A percentile compares a stretch with the other conserved stretches of the same genome.
phyloP scores from a whole-genome alignment of 2,888 invertebrate species.

The Julus scandinavius region DNA sequence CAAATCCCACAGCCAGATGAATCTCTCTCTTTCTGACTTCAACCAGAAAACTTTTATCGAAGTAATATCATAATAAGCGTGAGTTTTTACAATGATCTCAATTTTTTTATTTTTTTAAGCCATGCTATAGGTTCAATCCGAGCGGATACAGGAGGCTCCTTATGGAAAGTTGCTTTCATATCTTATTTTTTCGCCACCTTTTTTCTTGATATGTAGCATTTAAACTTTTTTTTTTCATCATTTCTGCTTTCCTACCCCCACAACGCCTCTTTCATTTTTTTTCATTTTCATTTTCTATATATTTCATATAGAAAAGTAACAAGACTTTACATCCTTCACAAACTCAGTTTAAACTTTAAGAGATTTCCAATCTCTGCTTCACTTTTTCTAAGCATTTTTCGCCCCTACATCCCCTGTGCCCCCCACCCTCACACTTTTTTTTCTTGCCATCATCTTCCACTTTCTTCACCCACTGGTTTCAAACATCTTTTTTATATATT shows the following conservation, averaged over 20 bases:
- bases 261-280: constrained; percentile 43
- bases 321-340: constrained; percentile 48
- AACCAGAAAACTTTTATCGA: constrained; percentile 44
- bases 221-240: constrained; percentile 41
- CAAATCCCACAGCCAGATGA: neutral
- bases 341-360: constrained; percentile 36
- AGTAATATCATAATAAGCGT: constrained; percentile 37
- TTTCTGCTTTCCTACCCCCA: constrained; percentile 18
- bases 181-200: constrained; percentile 49
- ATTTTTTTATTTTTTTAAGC: constrained; percentile 37
- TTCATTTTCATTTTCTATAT: constrained; percentile 30
- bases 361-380: constrained; percentile 50
- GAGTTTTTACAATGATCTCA: neutral
- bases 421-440: constrained; percentile 30
- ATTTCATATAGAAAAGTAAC: constrained; percentile 43
- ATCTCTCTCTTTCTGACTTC: neutral
- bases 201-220: constrained; percentile 45
- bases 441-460: constrained; percentile 4
- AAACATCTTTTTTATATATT: constrained; percentile 40
- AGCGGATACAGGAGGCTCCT: constrained; percentile 16
- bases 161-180: constrained; percentile 45
- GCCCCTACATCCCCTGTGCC: neutral
- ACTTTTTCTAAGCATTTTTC: constrained; percentile 40
- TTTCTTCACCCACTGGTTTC: constrained; percentile 47
- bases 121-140: constrained; percentile 10